Evolutionary conservation across 2,113 vertebrate genomes (phyloP).

Genomic region (Zosterops pallidus): DNA sequence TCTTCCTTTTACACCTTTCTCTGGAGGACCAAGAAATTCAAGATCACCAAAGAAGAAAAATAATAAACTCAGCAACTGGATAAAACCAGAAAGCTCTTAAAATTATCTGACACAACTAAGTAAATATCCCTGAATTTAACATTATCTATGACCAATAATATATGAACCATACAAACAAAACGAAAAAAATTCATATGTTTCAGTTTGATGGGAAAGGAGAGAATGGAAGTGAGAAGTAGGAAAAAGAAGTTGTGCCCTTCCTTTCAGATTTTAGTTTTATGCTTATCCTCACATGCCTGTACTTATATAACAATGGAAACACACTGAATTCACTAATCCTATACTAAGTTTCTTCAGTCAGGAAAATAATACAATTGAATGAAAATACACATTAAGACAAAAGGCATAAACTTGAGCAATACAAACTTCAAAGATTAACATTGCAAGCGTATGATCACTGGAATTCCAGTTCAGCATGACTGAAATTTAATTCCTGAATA

Average conservation of each 20-base stretch:
- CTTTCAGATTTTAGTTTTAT: not conserved
- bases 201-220: not conserved
- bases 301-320: not conserved
- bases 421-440: not conserved
- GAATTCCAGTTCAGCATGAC: not conserved
- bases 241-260: not conserved
- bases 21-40: constrained; percentile 63
- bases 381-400: not conserved
- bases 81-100: not conserved
- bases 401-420: not conserved
- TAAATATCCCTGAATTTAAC: not conserved
- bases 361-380: not conserved
- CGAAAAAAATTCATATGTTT: not conserved
- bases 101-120: not conserved
- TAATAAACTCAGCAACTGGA: not conserved
- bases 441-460: not conserved
- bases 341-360: not conserved
- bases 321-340: not conserved
- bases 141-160: not conserved
- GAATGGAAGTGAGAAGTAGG: not conserved
- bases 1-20: constrained; percentile 79
- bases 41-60: not conserved
- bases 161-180: not conserved
- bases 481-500: not conserved
- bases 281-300: not conserved